Evolutionary conservation across 2,888 invertebrate genomes (phyloP).

Genomic region (Trichopria drosophilae): DNA sequence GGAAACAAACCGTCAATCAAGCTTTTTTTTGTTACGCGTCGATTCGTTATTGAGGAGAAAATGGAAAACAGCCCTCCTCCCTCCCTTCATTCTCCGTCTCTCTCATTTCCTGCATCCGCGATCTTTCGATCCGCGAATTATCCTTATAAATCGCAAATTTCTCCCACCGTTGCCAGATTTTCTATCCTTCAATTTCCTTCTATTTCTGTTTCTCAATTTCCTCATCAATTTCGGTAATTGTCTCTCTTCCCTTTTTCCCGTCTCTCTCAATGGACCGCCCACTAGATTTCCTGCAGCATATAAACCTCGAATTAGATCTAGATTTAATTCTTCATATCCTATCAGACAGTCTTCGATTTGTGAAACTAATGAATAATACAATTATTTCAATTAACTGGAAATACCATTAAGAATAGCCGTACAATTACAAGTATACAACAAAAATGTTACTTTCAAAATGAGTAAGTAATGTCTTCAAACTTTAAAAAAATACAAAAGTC

Average conservation of each 20-base stretch:
- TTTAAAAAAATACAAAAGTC: no score
- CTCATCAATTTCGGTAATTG: background rate
- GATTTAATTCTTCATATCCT: slow-evolving; percentile 7
- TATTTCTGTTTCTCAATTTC: background rate
- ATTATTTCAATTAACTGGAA: background rate
- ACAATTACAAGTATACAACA: no score
- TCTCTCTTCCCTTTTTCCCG: background rate
- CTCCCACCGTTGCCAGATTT: background rate
- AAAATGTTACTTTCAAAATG: no score
- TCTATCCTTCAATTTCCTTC: background rate
- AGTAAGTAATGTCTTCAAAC: no score
- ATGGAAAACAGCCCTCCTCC: no score
- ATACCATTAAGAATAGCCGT: no score
- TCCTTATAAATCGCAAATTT: background rate
- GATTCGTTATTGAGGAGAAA: slow-evolving; percentile 12
- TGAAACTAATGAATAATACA: background rate
- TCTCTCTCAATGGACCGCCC: no score
- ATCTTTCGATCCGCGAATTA: slow-evolving; percentile 17
- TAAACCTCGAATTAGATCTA: no score
- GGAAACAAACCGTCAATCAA: no score
- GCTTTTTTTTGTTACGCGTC: no score
- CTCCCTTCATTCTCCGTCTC: background rate
- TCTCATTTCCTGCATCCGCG: slow-evolving; percentile 9
- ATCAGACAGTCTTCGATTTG: slow-evolving; percentile 3
- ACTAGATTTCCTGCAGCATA: no score